Evolutionary conservation across 2,113 vertebrate genomes (phyloP).

Genomic region (Actenoides lindsayi): DNA sequence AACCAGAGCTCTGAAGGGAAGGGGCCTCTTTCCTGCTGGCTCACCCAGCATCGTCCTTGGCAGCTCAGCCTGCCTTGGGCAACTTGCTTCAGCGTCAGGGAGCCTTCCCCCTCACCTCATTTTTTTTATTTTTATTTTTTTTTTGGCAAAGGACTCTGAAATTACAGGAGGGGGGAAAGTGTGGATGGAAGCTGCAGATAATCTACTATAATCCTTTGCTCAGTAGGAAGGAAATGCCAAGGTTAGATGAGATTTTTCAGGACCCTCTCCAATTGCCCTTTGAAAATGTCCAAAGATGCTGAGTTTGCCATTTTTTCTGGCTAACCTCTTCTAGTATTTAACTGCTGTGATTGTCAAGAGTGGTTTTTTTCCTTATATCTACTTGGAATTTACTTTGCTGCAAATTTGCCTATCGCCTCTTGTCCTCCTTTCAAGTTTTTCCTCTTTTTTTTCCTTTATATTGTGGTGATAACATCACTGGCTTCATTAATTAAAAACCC

Average conservation of each 20-base stretch:
- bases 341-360: not conserved
- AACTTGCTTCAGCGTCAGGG: not conserved
- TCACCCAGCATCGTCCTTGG: not conserved
- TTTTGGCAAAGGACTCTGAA: not conserved
- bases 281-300: not conserved
- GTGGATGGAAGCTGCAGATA: not conserved
- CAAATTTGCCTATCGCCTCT: not conserved
- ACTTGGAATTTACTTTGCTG: not conserved
- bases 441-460: not conserved
- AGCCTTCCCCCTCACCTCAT: not conserved
- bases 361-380: not conserved
- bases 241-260: not conserved
- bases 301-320: not conserved
- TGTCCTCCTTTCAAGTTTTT: not conserved
- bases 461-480: not conserved
- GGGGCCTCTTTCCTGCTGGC: not conserved
- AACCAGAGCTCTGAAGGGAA: not conserved
- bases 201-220: not conserved
- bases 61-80: not conserved
- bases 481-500: not conserved
- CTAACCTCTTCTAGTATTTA: not conserved
- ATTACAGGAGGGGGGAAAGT: fast-evolving
- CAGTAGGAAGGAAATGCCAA: not conserved
- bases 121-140: not conserved
- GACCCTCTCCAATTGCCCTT: not conserved